Percentiles rank a stretch among this genome's conserved stretches.
These are phyloP conservation scores for Perca fluviatilis DNA, from an alignment of 2,113 vertebrate genomes.

Conservation along the genomic window DNA sequence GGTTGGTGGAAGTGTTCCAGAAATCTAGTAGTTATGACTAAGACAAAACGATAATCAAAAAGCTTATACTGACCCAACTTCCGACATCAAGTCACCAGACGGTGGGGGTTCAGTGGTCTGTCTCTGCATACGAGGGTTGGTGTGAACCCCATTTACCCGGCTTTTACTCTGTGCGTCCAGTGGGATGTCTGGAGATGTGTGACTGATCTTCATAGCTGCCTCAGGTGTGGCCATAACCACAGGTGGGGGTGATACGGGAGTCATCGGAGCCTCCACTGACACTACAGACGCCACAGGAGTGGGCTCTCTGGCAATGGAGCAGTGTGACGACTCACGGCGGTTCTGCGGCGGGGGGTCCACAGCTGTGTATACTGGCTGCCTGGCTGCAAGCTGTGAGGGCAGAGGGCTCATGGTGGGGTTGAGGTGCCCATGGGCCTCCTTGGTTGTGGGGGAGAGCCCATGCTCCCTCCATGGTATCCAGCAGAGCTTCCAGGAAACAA, in stretches of 20 bases:
- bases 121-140: constrained; percentile 89
- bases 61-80: constrained; percentile 76
- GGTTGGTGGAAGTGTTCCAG: background rate
- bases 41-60: background rate
- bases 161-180: constrained; percentile 87
- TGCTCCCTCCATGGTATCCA: constrained; percentile 99
- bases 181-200: constrained; percentile 96
- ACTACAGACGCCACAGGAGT: constrained; percentile 85
- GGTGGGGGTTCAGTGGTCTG: constrained; percentile 93
- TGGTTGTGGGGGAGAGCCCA: constrained; percentile 87
- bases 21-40: background rate
- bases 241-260: constrained; percentile 81
- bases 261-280: constrained; percentile 81
- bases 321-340: constrained; percentile 89
- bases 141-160: constrained; percentile 90
- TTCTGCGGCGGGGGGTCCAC: constrained; percentile 89
- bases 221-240: constrained; percentile 84
- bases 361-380: constrained; percentile 91
- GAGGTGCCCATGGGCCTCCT: constrained; percentile 88
- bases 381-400: constrained; percentile 70
- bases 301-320: constrained; percentile 75
- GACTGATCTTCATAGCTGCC: constrained; percentile 97
- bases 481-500: constrained; percentile 99
- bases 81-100: constrained; percentile 84
- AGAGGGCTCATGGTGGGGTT: constrained; percentile 80